Conservation (phyloP, 2,888 invertebrate genomes). For the Osmoderma eremita region DNA sequence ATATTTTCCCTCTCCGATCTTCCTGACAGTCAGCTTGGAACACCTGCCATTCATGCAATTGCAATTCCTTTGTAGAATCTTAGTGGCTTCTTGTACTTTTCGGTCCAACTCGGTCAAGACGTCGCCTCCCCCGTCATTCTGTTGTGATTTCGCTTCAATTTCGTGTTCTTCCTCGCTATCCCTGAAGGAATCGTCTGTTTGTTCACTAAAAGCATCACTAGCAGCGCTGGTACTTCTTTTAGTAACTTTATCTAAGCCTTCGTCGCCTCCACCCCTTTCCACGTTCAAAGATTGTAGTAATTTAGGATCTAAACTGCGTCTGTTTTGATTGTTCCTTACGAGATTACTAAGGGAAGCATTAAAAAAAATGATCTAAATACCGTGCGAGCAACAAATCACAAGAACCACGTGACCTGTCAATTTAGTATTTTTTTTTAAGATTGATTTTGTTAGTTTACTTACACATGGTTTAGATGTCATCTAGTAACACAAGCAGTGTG, state of each 20-base stretch:
- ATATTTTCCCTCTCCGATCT: constrained; percentile 87
- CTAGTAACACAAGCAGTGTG: too few relatives aligned
- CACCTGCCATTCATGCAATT: constrained; percentile 77
- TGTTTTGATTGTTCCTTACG: constrained; percentile 34
- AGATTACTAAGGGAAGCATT: too few relatives aligned
- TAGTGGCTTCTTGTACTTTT: constrained; percentile 76
- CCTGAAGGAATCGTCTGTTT: constrained; percentile 76
- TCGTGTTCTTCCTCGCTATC: constrained; percentile 76
- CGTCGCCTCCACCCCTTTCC: constrained; percentile 29
- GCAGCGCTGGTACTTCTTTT: constrained; percentile 58
- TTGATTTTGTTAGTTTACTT: too few relatives aligned
- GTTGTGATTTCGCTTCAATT: constrained; percentile 53
- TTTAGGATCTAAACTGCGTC: constrained; percentile 43
- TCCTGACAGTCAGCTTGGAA: constrained; percentile 78
- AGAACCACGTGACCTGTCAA: too few relatives aligned
- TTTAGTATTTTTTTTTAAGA: too few relatives aligned
- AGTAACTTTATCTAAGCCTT: constrained; percentile 11
- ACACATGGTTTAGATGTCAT: too few relatives aligned
- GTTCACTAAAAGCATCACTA: constrained; percentile 69
- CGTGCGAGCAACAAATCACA: too few relatives aligned
- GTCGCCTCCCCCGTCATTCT: constrained; percentile 46
- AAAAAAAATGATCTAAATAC: too few relatives aligned
- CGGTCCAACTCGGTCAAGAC: constrained; percentile 77
- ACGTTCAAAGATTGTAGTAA: constrained; percentile 22
- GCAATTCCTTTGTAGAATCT: constrained; percentile 79